These are phyloP conservation scores for Oligia latruncula DNA, from an alignment of 2,888 invertebrate species.

Conservation along the genomic window DNA sequence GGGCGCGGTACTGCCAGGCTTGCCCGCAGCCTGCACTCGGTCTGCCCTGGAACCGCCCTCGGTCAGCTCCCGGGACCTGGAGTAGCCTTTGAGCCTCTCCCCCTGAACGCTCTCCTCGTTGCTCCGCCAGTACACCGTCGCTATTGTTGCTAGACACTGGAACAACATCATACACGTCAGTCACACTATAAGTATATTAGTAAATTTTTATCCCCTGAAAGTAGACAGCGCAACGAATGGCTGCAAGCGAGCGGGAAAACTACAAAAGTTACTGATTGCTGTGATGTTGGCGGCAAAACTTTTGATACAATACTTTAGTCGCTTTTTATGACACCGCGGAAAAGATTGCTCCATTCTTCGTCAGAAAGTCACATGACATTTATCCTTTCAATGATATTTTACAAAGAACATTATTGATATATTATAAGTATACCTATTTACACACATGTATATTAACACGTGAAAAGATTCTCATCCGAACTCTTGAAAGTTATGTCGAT, in stretches of 20 bases:
- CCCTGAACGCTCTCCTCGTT: constrained; percentile 97
- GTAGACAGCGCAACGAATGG: neutral
- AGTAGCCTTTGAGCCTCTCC: constrained; percentile 93
- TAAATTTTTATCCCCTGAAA: constrained; percentile 4
- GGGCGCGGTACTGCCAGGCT: constrained; percentile 74
- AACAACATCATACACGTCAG: constrained; percentile 61
- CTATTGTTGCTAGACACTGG: constrained; percentile 96
- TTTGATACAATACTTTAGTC: constrained; percentile 43
- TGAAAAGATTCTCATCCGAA: neutral
- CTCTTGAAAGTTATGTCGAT: neutral
- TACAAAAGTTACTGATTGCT: constrained; percentile 41
- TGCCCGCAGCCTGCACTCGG: constrained; percentile 92
- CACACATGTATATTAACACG: neutral
- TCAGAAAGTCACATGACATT: constrained; percentile 5
- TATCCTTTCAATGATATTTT: constrained; percentile 1
- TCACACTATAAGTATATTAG: constrained; percentile 13
- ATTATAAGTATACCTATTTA: neutral
- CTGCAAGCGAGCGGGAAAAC: constrained; percentile 29
- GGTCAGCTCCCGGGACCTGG: constrained; percentile 94
- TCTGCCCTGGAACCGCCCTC: constrained; percentile 93
- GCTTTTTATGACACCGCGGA: constrained; percentile 18
- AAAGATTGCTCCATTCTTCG: constrained; percentile 23
- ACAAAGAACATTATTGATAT: neutral
- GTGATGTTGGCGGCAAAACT: constrained; percentile 25
- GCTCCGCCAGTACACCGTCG: constrained; percentile 95